Percentiles rank a stretch among this genome's conserved stretches.
Evolutionary conservation across 2,113 vertebrate genomes (phyloP).

Genomic region (Origma solitaria): DNA sequence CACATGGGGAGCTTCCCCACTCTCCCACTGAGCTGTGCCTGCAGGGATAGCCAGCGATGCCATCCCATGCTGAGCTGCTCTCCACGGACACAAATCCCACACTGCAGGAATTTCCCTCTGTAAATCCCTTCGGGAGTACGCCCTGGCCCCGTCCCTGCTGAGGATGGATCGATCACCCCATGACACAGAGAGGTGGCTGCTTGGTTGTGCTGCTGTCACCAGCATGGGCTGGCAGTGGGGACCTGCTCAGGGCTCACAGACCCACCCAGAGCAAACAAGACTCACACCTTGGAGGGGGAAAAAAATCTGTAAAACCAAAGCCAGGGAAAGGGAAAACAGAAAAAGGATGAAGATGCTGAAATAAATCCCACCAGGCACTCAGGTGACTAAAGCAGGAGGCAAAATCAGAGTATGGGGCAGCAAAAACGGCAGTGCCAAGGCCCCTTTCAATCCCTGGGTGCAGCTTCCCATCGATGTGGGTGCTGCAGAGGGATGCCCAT

Average conservation of each 20-base stretch:
- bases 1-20: background rate
- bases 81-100: background rate
- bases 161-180: accelerated
- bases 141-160: background rate
- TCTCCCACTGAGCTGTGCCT: background rate
- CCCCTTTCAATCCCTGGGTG: background rate
- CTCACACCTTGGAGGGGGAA: background rate
- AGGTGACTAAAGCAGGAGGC: background rate
- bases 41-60: background rate
- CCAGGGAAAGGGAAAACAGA: background rate
- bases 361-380: background rate
- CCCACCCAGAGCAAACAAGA: background rate
- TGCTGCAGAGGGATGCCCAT: background rate
- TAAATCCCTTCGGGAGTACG: accelerated
- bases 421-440: background rate
- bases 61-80: background rate
- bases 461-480: background rate
- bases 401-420: background rate
- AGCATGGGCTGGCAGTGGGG: background rate
- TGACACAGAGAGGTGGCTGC: background rate
- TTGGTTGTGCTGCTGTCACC: background rate
- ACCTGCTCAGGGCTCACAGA: background rate
- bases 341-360: background rate
- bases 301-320: background rate
- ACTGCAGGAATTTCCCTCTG: accelerated